These are phyloP conservation scores for Platichthys flesus DNA, from an alignment of 2,113 vertebrate genomes.

Conservation along the genomic window DNA sequence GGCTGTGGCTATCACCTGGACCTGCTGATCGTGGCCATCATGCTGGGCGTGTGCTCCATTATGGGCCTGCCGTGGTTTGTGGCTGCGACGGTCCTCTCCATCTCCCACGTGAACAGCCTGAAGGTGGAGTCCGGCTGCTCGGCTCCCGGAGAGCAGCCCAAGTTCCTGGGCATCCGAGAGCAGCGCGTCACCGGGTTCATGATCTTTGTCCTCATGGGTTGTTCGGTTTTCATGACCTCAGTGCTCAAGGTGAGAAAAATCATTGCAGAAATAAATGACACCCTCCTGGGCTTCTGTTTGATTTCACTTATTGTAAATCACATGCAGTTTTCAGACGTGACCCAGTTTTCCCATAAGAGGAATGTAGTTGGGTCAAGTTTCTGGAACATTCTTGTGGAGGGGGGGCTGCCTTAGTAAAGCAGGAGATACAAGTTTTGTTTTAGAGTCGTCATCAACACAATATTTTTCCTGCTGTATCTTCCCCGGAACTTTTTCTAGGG, in stretches of 20 bases:
- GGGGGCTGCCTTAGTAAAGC: too few species aligned
- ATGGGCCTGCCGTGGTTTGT: constrained; percentile 98
- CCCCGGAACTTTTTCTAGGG: too few species aligned
- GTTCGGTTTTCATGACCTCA: constrained; percentile 96
- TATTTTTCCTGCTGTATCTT: too few species aligned
- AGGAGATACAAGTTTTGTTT: too few species aligned
- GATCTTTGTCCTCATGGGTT: constrained; percentile 95
- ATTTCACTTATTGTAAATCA: background rate
- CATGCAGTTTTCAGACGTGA: too few species aligned
- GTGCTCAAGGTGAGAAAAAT: constrained; percentile 87
- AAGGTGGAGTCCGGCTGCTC: constrained; percentile 96
- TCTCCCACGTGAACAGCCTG: constrained; percentile 96
- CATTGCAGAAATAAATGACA: background rate
- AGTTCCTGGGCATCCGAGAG: constrained; percentile 94
- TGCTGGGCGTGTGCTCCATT: constrained; percentile 93
- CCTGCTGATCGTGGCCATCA: constrained; percentile 89
- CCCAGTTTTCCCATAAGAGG: too few species aligned
- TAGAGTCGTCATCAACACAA: too few species aligned
- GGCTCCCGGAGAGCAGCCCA: constrained; percentile 95
- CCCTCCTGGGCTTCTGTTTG: background rate
- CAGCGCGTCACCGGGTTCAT: constrained; percentile 94
- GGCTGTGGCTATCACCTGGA: constrained; percentile 97
- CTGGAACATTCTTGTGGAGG: too few species aligned
- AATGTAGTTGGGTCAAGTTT: too few species aligned
- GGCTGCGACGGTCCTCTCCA: constrained; percentile 95